phyloP scores from a whole-genome alignment of 2,888 invertebrate species.

The Drosophila tanythrix region DNA sequence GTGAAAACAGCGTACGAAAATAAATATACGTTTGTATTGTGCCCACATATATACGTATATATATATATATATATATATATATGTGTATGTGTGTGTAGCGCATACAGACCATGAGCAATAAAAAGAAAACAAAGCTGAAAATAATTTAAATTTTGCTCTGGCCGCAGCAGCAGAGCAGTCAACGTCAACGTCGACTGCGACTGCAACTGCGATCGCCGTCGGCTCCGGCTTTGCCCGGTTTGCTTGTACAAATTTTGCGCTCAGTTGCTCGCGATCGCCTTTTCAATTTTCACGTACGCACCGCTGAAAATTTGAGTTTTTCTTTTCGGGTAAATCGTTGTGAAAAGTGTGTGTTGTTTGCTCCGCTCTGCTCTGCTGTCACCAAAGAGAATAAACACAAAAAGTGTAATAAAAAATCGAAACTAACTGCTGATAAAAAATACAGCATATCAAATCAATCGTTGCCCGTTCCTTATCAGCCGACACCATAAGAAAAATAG shows the following conservation, averaged over 20 bases:
- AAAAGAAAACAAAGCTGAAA: constrained; percentile 73
- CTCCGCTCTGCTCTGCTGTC: not conserved
- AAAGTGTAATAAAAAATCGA: constrained; percentile 36
- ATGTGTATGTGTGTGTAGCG: not conserved
- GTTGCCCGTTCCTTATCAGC: constrained; percentile 36
- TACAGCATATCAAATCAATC: constrained; percentile 36
- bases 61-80: not conserved
- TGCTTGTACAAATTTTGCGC: constrained; percentile 77
- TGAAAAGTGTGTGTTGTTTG: constrained; percentile 24
- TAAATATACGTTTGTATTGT: constrained; percentile 50
- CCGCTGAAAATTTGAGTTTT: constrained; percentile 33
- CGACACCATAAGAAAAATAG: constrained; percentile 28
- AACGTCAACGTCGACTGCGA: constrained; percentile 16
- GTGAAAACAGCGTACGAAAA: constrained; percentile 67
- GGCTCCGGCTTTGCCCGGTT: constrained; percentile 46
- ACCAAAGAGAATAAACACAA: constrained; percentile 34
- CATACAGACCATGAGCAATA: constrained; percentile 47
- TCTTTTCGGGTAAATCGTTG: constrained; percentile 34
- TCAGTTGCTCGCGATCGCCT: constrained; percentile 81
- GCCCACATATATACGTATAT: not conserved
- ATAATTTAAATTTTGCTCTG: constrained; percentile 76
- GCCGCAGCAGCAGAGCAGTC: constrained; percentile 44
- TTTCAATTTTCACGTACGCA: constrained; percentile 81
- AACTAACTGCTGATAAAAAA: constrained; percentile 43
- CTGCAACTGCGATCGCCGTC: constrained; percentile 31